Evolutionary conservation across 2,113 vertebrate species (phyloP), one percentile per base, ranked within the genome.

Genomic region (Apeltes quadracus): DNA sequence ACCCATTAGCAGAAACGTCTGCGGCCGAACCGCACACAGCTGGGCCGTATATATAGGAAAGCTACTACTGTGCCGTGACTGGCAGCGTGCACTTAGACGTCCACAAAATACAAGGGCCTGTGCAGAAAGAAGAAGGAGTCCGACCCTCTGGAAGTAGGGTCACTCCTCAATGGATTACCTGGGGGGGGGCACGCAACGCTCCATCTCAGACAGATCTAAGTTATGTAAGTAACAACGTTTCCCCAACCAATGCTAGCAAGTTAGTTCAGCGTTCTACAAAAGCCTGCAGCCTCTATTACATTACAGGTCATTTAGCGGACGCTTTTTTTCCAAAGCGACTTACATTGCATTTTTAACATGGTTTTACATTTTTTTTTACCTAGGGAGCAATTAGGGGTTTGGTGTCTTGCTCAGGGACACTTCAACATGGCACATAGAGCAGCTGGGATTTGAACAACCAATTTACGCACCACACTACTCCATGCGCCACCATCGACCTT

Each of bases 1-100:
- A 91, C 82, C 79, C 90, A 90, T 93, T 90, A 92, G 86, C 80
- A 83, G 70, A 39, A 72, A 69, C 34, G 64, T 87, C 88, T 85
- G 76, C 51, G 73, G 72, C 66, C 23, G 34, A 61, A 78, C 70
- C 48, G 50, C 81, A 69, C 76, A 78, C 75, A 78, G 46, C 73
- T 76, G 64, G 61, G 82, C 41, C 15, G 65, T 54, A 70, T 75
- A 61, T 13, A 39, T 34, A 5, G 32, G 59, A 78, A 51, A 72
- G 41, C 76, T 27, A 66, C 59, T 55, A 61, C 50, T 1, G 29
- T 50, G 57, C 25, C 48, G 36, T 76, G 20, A 63, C 58, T 44
- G 34, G 56, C 39, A 44, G 43, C 20, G 10, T 67, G 46, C 20
- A 22, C 56, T 16, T 53, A 43, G 13, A 75, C 46, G 6, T 34